phyloP scores from a whole-genome alignment of 2,797 vertebrate species.

The Alauda arvensis region DNA sequence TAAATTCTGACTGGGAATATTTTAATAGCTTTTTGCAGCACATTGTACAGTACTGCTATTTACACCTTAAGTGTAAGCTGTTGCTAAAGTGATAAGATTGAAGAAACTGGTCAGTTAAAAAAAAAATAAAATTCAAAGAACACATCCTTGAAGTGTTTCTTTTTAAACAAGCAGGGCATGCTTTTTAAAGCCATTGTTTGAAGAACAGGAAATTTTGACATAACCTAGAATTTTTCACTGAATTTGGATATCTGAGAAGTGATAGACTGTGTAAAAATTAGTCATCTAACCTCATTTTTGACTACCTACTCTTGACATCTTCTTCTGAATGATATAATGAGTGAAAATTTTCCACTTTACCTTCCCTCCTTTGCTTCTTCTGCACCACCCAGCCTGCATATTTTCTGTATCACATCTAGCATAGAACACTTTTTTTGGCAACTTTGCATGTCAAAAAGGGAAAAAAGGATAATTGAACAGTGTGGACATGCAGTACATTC shows the following conservation, averaged over 20 bases:
- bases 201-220: neutral
- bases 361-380: neutral
- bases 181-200: neutral
- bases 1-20: neutral
- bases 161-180: neutral
- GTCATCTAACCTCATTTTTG: neutral
- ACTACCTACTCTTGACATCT: neutral
- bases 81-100: neutral
- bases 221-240: neutral
- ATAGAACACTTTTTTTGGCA: neutral
- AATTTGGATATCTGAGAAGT: neutral
- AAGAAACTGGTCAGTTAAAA: neutral
- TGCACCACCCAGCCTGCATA: neutral
- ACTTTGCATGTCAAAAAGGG: neutral
- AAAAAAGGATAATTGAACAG: neutral
- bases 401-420: neutral
- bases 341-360: neutral
- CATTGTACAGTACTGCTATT: neutral
- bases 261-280: neutral
- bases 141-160: neutral
- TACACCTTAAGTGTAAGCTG: neutral
- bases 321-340: neutral
- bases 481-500: accelerated
- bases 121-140: neutral
- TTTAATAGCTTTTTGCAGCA: neutral